phyloP scores from a whole-genome alignment of 2,888 invertebrate species.

The Deilephila porcellus region DNA sequence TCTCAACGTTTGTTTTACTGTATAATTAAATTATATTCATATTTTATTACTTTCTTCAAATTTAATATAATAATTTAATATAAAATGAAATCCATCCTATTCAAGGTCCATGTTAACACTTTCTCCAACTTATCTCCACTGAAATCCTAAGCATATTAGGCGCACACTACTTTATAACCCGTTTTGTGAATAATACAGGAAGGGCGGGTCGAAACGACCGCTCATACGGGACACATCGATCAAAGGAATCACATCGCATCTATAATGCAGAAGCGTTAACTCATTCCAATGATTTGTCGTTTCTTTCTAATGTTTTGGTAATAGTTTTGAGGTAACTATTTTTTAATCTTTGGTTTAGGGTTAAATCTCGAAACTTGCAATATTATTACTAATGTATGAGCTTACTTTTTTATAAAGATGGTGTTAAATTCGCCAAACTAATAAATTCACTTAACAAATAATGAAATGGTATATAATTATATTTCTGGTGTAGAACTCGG shows the following conservation, averaged over 20 bases:
- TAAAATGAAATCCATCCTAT: no score
- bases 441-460: no score
- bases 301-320: constrained; percentile 12
- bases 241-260: constrained; percentile 63
- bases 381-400: no score
- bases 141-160: background rate
- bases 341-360: background rate
- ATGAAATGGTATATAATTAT: no score
- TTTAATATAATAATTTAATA: no score
- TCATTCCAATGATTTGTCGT: constrained; percentile 37
- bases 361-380: no score
- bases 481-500: no score
- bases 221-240: constrained; percentile 61
- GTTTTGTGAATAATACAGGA: constrained; percentile 56
- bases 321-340: background rate
- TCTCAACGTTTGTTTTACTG: no score
- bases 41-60: no score
- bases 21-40: no score
- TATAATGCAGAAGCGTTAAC: constrained; percentile 49
- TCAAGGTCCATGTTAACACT: background rate
- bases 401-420: no score
- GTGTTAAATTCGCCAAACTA: no score
- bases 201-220: constrained; percentile 51
- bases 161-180: constrained; percentile 23
- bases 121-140: background rate